Evolutionary conservation across 2,797 vertebrate species (phyloP).

Genomic region (Gobio occitaniae): DNA sequence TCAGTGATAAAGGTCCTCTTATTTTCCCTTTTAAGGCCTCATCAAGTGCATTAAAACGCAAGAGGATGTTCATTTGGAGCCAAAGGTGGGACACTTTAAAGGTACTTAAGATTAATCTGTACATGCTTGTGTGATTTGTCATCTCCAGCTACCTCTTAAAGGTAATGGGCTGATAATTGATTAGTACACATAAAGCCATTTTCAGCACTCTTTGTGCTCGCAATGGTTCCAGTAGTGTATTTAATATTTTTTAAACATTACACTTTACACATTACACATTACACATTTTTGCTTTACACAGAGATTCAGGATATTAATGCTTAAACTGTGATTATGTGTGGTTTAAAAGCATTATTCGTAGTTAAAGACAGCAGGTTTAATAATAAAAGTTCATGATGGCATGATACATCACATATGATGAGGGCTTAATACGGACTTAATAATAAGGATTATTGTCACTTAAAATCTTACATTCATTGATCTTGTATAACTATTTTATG

Average conservation of each 20-base stretch:
- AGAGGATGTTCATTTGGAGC: conserved; percentile 27
- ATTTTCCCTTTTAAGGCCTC: conserved; percentile 25
- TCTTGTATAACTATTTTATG: not conserved
- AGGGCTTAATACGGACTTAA: not conserved
- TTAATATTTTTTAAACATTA: not conserved
- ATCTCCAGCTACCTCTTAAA: conserved; percentile 46
- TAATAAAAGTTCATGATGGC: conserved; percentile 2
- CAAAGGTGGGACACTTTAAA: conserved; percentile 44
- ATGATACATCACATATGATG: not conserved
- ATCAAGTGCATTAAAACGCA: conserved; percentile 42
- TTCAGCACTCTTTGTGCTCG: conserved; percentile 19
- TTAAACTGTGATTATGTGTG: not conserved
- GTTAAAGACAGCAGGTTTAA: not conserved
- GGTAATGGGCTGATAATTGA: conserved; percentile 43
- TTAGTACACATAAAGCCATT: conserved; percentile 33
- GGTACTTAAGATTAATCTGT: conserved; percentile 48
- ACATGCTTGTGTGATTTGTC: conserved; percentile 15
- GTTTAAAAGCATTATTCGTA: not conserved
- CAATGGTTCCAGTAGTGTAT: not conserved
- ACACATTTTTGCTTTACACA: not conserved
- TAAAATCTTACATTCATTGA: not conserved
- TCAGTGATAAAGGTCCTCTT: conserved; percentile 37
- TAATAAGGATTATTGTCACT: not conserved
- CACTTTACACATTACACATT: no score
- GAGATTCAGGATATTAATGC: not conserved